Base-by-base conservation (phyloP, 2,113 vertebrate genomes). In the Pseudopipra pipra region DNA sequence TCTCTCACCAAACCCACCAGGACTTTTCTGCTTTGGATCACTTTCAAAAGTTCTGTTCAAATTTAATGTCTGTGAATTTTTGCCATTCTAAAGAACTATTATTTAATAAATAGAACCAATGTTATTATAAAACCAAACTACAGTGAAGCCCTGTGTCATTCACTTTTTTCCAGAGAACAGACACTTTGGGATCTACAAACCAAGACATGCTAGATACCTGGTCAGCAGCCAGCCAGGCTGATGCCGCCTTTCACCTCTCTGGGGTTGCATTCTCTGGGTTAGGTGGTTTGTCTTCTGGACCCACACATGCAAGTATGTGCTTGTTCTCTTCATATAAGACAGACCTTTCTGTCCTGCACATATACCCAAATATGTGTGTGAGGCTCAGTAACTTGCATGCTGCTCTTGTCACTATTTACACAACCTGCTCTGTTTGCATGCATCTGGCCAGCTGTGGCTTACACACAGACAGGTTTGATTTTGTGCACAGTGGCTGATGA, bases 361-460 rank as follows among this genome's bases (percentile, higher is more conserved):
- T 4, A 4, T 11, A 56, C 54, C 47, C 51, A 58, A 78, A 61
- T 7, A 3, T 3, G 4, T 0, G 19, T 71, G 43, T 3, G 4
- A 90, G 52, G 30, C 43, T 85, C 25, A 31, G 25, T 46, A 65
- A 9, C 35, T 46, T 47, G 30, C 33, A 3, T 13, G 37, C 63
- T 90, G 73, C 25, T 68, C 44, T 33, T 49, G 44, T 43, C 4
- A 1, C 47, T 41, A 33, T 62, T 82, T 43, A 46, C 2, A 6
- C 65, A 78, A 14, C 74, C 75, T 62, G 31, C 49, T 58, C 6
- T 23, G 41, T 56, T 41, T 79, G 66, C 47, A 5, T 25, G 46
- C 47, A 10, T 41, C 59, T 89, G 81, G 33, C 54, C 90, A 80
- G 82, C 52, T 67, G 39, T 83, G 76, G 24, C 59, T 86, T 72